Evolutionary conservation across 2,113 vertebrate genomes (phyloP).

Genomic region (Myotis yumanensis): DNA sequence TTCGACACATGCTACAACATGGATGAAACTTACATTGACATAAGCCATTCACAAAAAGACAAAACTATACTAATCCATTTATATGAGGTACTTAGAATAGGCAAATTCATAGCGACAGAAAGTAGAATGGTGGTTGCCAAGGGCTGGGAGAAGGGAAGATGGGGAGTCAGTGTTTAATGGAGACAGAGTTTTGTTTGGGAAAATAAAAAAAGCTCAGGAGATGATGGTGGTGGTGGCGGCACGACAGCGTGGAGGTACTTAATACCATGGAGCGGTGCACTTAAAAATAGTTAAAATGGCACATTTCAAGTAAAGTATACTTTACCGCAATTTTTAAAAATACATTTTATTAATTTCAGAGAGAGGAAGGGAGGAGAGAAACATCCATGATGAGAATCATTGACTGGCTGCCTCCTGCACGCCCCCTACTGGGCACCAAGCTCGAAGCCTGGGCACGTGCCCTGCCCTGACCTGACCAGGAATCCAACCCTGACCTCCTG

Average conservation of each 20-base stretch:
- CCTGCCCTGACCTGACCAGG: no score
- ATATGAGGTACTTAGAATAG: background rate
- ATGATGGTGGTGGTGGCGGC: background rate
- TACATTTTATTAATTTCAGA: no score
- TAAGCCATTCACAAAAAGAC: background rate
- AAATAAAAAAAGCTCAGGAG: background rate
- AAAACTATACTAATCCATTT: background rate
- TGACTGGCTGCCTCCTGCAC: no score
- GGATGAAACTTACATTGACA: background rate
- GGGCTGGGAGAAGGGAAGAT: background rate
- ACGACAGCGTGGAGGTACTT: background rate
- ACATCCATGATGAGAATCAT: no score
- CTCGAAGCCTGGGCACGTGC: no score
- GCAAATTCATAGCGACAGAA: background rate
- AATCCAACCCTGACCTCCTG: no score
- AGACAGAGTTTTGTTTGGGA: background rate
- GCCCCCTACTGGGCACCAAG: no score
- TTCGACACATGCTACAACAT: no score
- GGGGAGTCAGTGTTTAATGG: background rate
- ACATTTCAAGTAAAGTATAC: background rate
- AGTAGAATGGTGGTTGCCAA: background rate
- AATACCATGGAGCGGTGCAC: background rate
- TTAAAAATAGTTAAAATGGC: background rate
- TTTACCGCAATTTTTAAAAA: background rate
- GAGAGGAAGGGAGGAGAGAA: no score